Evolutionary conservation across 2,888 invertebrate genomes (phyloP).

Genomic region (Chloromyia formosa): DNA sequence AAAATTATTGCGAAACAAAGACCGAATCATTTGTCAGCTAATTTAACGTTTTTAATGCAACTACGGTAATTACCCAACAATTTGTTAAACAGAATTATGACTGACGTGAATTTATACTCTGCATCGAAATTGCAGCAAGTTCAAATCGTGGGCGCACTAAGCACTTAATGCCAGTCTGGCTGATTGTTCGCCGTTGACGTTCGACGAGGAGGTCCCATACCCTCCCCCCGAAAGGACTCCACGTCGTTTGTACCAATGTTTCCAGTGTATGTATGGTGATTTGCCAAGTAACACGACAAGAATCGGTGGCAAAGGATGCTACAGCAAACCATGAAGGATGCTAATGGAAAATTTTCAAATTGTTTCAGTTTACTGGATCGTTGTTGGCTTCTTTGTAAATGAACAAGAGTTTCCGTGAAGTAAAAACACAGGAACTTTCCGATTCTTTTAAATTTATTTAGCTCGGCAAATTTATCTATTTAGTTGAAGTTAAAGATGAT

Average conservation of each 20-base stretch:
- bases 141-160: conserved; percentile 16
- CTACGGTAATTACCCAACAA: conserved; percentile 43
- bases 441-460: background rate
- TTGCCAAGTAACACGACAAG: conserved; percentile 9
- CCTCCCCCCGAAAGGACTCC: background rate
- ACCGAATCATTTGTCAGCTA: conserved; percentile 41
- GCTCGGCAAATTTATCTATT: background rate
- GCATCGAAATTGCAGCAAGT: conserved; percentile 17
- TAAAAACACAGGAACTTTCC: background rate
- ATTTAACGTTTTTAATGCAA: conserved; percentile 43
- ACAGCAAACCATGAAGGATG: background rate
- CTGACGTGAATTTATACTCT: conserved; percentile 34
- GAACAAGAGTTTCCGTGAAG: background rate
- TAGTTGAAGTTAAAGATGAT: background rate
- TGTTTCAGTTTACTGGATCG: background rate
- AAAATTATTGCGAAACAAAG: conserved; percentile 40
- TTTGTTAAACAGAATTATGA: conserved; percentile 40
- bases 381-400: too few relatives aligned
- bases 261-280: conserved; percentile 10
- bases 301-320: conserved; percentile 13
- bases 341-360: background rate
- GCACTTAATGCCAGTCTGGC: conserved; percentile 18
- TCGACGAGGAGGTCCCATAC: too few relatives aligned
- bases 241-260: background rate
- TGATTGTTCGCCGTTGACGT: background rate